Base-by-base conservation (phyloP, 2,113 vertebrate genomes). In the Oxyruncus cristatus region DNA sequence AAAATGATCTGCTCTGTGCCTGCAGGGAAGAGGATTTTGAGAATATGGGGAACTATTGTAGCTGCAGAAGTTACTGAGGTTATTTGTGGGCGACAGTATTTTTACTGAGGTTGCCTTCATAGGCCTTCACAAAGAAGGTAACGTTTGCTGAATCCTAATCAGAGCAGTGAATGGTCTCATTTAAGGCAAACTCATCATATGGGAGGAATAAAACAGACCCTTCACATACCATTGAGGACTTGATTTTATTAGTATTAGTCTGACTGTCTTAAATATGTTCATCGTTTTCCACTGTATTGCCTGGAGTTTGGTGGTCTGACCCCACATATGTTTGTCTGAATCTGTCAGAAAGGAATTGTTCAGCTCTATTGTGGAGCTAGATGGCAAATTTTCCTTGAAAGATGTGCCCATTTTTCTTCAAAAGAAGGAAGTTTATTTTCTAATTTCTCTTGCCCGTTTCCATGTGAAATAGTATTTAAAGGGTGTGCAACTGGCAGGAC, bases 131-230 rank as follows among this genome's bases (percentile, higher is more conserved):
- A 81, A 91, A 89, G 81, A 78, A 78, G 47, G 56, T 81, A 74
- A 27, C 73, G 53, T 72, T 96, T 90, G 73, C 85, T 89, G 93
- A 89, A 84, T 89, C 47, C 81, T 93, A 92, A 82, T 94, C 88
- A 92, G 61, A 72, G 33, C 56, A 61, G 24, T 87, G 88, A 89
- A 93, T 95, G 27, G 61, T 75, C 65, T 96, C 16, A 23, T 91
- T 90, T 88, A 52, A 88, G 75, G 73, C 49, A 77, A 88, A 58
- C 59, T 73, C 28, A 66, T 93, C 67, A 83, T 91, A 91, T 83
- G 79, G 42, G 86, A 90, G 68, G 79, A 94, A 92, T 93, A 86
- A 81, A 95, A 67, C 47, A 86, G 76, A 71, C 65, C 59, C 55
- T 93, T 77, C 46, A 80, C 55, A 62, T 71, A 72, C 53, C 37